Conservation (phyloP, 2,797 vertebrate species). For the Gallinago nigripennis region DNA sequence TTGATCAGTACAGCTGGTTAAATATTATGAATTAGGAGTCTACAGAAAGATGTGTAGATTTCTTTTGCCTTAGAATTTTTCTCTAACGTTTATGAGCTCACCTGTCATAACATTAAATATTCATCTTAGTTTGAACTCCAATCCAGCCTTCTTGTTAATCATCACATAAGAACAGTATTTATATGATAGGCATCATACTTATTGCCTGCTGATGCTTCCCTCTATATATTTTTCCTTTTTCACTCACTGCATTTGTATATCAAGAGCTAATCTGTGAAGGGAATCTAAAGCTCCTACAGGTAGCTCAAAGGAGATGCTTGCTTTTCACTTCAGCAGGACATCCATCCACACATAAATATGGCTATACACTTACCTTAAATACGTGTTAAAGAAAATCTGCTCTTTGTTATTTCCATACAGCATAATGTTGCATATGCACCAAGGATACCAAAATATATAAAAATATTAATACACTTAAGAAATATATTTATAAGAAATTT, state of each 20-base stretch:
- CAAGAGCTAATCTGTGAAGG: not conserved
- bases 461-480: not conserved
- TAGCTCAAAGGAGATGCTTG: not conserved
- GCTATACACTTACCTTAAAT: not conserved
- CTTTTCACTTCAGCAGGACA: not conserved
- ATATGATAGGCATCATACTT: not conserved
- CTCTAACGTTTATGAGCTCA: not conserved
- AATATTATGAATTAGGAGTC: slow-evolving; percentile 10
- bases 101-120: slow-evolving; percentile 37
- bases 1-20: not conserved
- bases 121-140: not conserved
- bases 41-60: not conserved
- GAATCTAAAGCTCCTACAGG: not conserved
- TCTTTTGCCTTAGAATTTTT: not conserved
- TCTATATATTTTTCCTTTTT: not conserved
- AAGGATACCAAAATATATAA: not conserved
- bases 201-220: not conserved
- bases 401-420: not conserved
- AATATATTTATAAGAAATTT: not conserved
- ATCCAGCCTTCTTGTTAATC: not conserved
- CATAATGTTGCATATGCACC: not conserved
- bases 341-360: not conserved
- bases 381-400: not conserved
- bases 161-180: not conserved
- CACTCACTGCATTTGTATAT: not conserved